Percentiles rank a stretch among this genome's conserved stretches.
Evolutionary conservation across 2,888 invertebrate species (phyloP).

Genomic region (Drosophila trichaetosa): DNA sequence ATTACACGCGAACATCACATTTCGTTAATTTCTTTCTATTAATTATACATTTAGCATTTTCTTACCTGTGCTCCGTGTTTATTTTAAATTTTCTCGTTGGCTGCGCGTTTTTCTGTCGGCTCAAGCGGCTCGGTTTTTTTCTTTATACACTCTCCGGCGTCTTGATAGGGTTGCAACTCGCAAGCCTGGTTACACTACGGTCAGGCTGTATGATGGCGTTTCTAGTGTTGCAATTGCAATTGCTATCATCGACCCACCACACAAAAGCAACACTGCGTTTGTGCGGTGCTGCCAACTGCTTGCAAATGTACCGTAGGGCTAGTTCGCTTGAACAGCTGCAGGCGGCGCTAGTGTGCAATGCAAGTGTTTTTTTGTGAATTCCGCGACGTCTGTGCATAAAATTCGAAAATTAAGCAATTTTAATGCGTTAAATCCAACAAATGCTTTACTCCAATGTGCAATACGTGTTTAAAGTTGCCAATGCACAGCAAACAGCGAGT

Average conservation of each 20-base stretch:
- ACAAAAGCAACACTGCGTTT: slow-evolving; percentile 25
- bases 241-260: background rate
- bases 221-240: slow-evolving; percentile 17
- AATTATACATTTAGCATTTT: background rate
- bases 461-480: slow-evolving; percentile 49
- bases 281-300: slow-evolving; percentile 41
- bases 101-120: slow-evolving; percentile 36
- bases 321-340: slow-evolving; percentile 57
- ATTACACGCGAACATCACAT: slow-evolving; percentile 25
- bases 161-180: slow-evolving; percentile 63
- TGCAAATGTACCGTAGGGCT: background rate
- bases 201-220: slow-evolving; percentile 47
- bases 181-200: slow-evolving; percentile 37
- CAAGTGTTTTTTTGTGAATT: slow-evolving; percentile 66
- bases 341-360: slow-evolving; percentile 60
- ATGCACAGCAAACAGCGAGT: slow-evolving; percentile 22
- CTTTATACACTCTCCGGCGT: slow-evolving; percentile 69
- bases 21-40: background rate
- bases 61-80: slow-evolving; percentile 41
- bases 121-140: slow-evolving; percentile 58
- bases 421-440: slow-evolving; percentile 33
- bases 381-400: slow-evolving; percentile 80
- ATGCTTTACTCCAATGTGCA: slow-evolving; percentile 39
- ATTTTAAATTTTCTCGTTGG: slow-evolving; percentile 37
- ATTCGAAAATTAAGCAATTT: slow-evolving; percentile 64